phyloP scores from a whole-genome alignment of 2,888 invertebrate species.

The Salticus scenicus region DNA sequence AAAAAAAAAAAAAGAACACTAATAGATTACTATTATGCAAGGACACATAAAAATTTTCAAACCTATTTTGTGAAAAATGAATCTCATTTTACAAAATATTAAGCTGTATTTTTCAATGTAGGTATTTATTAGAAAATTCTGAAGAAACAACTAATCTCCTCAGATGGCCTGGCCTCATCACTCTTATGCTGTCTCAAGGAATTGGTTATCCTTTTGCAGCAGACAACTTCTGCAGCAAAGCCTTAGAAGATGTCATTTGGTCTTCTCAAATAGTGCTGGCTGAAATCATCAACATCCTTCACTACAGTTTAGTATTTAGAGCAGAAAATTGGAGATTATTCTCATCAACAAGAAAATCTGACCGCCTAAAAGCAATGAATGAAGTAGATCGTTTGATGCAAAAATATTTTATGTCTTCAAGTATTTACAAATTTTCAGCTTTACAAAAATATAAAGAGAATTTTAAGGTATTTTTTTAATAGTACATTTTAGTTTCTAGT shows the following conservation, averaged over 20 bases:
- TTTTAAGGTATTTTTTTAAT: background rate
- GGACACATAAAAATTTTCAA: too few relatives aligned
- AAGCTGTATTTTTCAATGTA: slow-evolving; percentile 24
- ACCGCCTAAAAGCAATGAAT: background rate
- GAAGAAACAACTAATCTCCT: slow-evolving; percentile 29
- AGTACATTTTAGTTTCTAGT: too few relatives aligned
- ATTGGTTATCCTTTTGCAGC: slow-evolving; percentile 39
- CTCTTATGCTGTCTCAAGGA: slow-evolving; percentile 41
- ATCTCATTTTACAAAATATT: too few relatives aligned
- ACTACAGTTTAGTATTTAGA: slow-evolving; percentile 39
- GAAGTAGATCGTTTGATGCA: slow-evolving; percentile 26
- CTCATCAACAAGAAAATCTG: slow-evolving; percentile 14
- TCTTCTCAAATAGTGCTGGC: slow-evolving; percentile 48
- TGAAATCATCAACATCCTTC: slow-evolving; percentile 46
- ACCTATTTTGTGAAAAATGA: too few relatives aligned
- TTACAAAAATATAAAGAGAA: slow-evolving; percentile 37
- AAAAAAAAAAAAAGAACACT: too few relatives aligned
- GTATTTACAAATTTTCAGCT: slow-evolving; percentile 24
- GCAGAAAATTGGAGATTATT: slow-evolving; percentile 31
- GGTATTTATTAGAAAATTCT: slow-evolving; percentile 26
- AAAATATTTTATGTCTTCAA: slow-evolving; percentile 40
- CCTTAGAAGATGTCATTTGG: slow-evolving; percentile 54
- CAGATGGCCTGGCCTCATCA: slow-evolving; percentile 53
- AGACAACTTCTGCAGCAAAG: slow-evolving; percentile 50
- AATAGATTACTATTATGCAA: too few relatives aligned